Evolutionary conservation across 2,888 invertebrate species (phyloP).

Genomic region (Aleiodes testaceus): DNA sequence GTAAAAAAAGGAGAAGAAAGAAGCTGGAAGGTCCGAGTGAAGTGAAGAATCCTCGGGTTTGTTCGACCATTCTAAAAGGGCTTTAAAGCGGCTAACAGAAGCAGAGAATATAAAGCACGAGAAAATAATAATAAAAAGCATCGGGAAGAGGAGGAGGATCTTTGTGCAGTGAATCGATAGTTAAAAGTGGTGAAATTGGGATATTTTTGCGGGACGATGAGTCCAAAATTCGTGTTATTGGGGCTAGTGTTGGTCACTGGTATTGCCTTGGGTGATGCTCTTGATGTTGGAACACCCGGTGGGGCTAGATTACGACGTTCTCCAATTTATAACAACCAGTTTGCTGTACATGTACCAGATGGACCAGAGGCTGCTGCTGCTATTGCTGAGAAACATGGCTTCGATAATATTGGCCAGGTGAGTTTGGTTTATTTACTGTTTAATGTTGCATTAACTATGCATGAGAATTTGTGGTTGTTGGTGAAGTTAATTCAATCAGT

Average conservation of each 20-base stretch:
- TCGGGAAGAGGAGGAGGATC: background rate
- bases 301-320: conserved; percentile 45
- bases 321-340: conserved; percentile 84
- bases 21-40: conserved; percentile 6
- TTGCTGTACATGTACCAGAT: conserved; percentile 89
- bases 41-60: conserved; percentile 33
- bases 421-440: conserved; percentile 65
- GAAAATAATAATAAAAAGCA: background rate
- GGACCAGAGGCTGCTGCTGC: conserved; percentile 82
- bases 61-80: conserved; percentile 20
- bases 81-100: background rate
- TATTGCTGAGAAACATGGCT: conserved; percentile 89
- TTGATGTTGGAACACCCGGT: conserved; percentile 31
- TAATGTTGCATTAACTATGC: conserved; percentile 11
- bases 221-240: conserved; percentile 58
- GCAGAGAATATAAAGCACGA: background rate
- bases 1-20: background rate
- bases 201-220: conserved; percentile 56
- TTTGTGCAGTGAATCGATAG: conserved; percentile 8
- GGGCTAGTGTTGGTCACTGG: conserved; percentile 56
- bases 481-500: background rate
- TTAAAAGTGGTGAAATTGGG: background rate
- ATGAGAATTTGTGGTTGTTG: background rate
- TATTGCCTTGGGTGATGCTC: conserved; percentile 46
- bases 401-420: conserved; percentile 91